These are phyloP conservation scores for Scolopax mira DNA, from an alignment of 2,113 vertebrate genomes.

Conservation along the genomic window DNA sequence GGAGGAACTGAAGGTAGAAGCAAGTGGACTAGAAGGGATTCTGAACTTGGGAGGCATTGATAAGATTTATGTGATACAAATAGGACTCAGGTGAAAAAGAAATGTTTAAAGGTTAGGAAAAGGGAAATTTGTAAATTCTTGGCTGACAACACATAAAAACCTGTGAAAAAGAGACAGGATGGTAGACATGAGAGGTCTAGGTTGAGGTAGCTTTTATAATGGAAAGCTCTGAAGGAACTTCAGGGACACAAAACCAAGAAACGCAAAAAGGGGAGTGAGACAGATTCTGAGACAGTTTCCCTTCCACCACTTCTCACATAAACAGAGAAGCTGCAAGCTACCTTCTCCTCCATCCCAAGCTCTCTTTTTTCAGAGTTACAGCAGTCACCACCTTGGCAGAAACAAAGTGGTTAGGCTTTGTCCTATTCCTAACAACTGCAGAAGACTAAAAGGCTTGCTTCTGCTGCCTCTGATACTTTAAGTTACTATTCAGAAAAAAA, in stretches of 20 bases:
- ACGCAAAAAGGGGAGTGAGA: background rate
- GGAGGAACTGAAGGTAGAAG: background rate
- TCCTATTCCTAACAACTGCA: background rate
- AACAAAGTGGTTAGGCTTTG: background rate
- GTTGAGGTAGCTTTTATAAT: background rate
- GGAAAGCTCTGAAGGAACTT: background rate
- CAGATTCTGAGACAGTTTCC: rapidly evolving
- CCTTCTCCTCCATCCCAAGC: background rate
- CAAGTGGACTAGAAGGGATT: background rate
- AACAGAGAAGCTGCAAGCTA: background rate
- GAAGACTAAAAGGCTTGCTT: background rate
- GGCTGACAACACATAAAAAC: background rate
- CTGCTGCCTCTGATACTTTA: background rate
- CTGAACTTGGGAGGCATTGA: background rate
- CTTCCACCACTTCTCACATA: background rate
- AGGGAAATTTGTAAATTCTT: background rate
- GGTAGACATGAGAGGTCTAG: background rate
- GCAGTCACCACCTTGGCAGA: background rate
- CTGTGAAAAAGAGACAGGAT: background rate
- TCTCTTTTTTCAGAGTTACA: background rate
- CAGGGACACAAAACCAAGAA: background rate
- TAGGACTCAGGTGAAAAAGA: background rate
- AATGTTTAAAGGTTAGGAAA: background rate
- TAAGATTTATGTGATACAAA: background rate
- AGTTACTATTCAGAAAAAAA: background rate